A percentile compares a stretch with the other conserved stretches of the same genome.
phyloP scores from a whole-genome alignment of 2,888 invertebrate species.

The Spialia ferax region DNA sequence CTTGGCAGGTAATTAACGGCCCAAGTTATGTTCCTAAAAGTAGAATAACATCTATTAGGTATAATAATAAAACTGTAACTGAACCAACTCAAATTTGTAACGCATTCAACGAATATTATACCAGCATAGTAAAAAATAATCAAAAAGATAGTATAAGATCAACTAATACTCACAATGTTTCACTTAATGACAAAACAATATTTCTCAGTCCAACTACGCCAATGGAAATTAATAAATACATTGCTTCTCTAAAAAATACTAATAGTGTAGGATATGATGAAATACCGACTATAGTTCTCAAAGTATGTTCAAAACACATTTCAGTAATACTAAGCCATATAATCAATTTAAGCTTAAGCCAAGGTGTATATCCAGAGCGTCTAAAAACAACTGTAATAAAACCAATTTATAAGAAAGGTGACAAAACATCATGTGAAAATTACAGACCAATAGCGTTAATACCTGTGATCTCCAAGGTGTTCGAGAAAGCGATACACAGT shows the following conservation, averaged over 20 bases:
- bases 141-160: background rate
- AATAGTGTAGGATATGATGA: slow-evolving; percentile 27
- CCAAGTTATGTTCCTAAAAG: background rate
- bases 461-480: slow-evolving; percentile 26
- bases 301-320: background rate
- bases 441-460: slow-evolving; percentile 33
- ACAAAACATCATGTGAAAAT: slow-evolving; percentile 9
- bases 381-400: slow-evolving; percentile 33
- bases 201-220: slow-evolving; percentile 26
- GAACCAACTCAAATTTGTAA: slow-evolving; percentile 11
- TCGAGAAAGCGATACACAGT: slow-evolving; percentile 24
- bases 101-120: slow-evolving; percentile 24
- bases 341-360: slow-evolving; percentile 23
- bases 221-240: slow-evolving; percentile 21
- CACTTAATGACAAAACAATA: slow-evolving; percentile 20
- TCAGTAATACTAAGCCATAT: slow-evolving; percentile 12
- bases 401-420: slow-evolving; percentile 27
- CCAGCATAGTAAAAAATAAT: slow-evolving; percentile 4
- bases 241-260: slow-evolving; percentile 24
- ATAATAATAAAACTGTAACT: slow-evolving; percentile 6
- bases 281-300: slow-evolving; percentile 7
- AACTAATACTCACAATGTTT: background rate
- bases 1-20: slow-evolving; percentile 29
- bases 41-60: background rate
- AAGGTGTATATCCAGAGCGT: slow-evolving; percentile 17